phyloP scores from a whole-genome alignment of 2,113 vertebrate species.

The Cyanoliseus patagonus region DNA sequence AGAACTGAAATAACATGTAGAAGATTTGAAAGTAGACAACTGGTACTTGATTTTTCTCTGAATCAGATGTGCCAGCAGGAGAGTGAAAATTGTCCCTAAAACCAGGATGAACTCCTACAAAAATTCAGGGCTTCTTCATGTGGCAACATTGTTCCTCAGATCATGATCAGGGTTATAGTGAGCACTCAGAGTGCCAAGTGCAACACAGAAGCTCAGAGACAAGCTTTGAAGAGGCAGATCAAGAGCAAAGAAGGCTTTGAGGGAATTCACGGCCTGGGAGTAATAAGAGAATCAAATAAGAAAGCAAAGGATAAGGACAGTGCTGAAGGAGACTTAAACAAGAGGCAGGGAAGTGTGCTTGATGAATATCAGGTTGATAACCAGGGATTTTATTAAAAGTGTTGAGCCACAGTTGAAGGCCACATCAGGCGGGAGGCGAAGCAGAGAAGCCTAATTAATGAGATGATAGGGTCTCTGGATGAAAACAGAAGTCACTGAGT shows the following conservation, averaged over 20 bases:
- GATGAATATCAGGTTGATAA: background rate
- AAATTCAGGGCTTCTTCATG: background rate
- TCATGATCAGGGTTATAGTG: rapidly evolving
- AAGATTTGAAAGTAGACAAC: background rate
- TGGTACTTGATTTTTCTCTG: background rate
- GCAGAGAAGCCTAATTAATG: background rate
- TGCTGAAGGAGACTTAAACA: background rate
- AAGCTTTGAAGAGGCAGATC: background rate
- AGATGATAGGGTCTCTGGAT: background rate
- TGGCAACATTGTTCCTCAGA: background rate
- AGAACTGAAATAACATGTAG: background rate
- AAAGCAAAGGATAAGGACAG: background rate
- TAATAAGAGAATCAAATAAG: background rate
- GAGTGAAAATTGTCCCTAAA: background rate
- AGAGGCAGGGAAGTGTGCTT: background rate
- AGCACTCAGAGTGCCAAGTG: background rate
- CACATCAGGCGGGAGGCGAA: background rate
- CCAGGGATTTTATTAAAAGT: background rate
- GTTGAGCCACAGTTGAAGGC: background rate
- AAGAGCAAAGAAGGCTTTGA: background rate
- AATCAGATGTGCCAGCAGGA: background rate
- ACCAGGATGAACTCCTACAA: background rate
- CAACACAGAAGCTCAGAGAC: background rate
- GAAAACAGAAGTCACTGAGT: background rate
- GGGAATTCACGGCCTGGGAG: background rate